phyloP scores from a whole-genome alignment of 2,797 vertebrate genomes.

The Sphaeramia orbicularis region DNA sequence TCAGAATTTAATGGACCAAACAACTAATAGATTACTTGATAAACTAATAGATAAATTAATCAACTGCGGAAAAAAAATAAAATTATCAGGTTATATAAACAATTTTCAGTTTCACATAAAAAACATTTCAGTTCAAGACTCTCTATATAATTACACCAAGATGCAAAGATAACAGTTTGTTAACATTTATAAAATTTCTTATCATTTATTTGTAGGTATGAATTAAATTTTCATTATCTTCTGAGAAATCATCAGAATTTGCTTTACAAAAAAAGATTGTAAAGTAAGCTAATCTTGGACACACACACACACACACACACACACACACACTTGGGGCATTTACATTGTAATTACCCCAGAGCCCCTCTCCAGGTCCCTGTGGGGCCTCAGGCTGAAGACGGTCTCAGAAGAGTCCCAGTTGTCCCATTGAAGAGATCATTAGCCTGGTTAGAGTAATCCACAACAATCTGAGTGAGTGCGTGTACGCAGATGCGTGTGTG shows the following conservation, averaged over 20 bases:
- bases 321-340: conserved; percentile 62
- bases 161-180: too few relatives aligned
- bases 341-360: conserved; percentile 82
- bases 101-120: too few relatives aligned
- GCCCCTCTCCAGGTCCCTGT: conserved; percentile 72
- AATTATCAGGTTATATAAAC: too few relatives aligned
- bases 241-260: conserved; percentile 22
- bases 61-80: too few relatives aligned
- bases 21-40: too few relatives aligned
- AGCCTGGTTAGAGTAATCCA: conserved; percentile 80
- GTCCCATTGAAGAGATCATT: conserved; percentile 83
- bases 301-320: conserved; percentile 53
- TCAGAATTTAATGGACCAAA: too few relatives aligned
- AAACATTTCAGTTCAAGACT: too few relatives aligned
- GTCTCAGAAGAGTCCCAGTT: conserved; percentile 81
- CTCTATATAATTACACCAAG: too few relatives aligned
- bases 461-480: conserved; percentile 55
- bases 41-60: too few relatives aligned
- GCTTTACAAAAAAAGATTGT: conserved; percentile 34
- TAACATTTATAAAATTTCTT: too few relatives aligned
- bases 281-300: conserved; percentile 68
- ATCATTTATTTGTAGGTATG: not conserved
- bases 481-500: conserved; percentile 30
- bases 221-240: conserved; percentile 6
- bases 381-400: conserved; percentile 76